Conservation (phyloP, 37 sponge, comb jelly and placozoan species). For the Cladorhizidae sp. region DNA sequence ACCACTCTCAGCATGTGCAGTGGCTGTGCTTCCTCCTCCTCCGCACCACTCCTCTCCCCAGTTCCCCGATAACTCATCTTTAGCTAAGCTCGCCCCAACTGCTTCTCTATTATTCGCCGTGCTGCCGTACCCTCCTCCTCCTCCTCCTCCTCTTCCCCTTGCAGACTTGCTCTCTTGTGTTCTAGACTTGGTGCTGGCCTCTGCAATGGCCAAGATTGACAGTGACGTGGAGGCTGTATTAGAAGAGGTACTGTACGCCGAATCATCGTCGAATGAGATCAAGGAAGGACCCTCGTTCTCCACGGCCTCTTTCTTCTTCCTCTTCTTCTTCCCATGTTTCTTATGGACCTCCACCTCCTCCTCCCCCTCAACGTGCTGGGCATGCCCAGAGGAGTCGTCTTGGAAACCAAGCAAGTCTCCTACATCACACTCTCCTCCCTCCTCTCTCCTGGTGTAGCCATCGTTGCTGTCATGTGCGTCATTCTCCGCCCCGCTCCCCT, state of each 20-base stretch:
- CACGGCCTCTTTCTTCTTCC: not conserved
- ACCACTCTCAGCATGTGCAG: not conserved
- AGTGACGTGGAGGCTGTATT: not conserved
- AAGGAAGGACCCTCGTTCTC: not conserved
- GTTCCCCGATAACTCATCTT: conserved; percentile 3
- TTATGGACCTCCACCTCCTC: not conserved
- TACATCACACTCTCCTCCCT: not conserved
- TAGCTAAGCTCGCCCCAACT: not conserved
- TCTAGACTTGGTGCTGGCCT: not conserved
- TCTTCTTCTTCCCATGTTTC: not conserved
- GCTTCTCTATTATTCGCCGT: not conserved
- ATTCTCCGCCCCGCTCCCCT: not conserved
- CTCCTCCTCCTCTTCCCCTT: not conserved
- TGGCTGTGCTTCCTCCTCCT: not conserved
- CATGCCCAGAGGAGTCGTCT: not conserved
- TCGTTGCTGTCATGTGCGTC: not conserved
- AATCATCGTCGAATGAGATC: conserved; percentile 21
- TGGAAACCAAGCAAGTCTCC: not conserved
- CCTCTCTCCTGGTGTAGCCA: not conserved
- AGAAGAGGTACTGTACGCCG: not conserved
- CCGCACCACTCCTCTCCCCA: conserved; percentile 22
- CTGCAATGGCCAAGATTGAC: too few relatives aligned
- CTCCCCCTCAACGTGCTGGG: not conserved
- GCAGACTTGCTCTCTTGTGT: not conserved
- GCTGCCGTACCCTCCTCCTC: conserved; percentile 36